A percentile compares a stretch with the other conserved stretches of the same genome.
These are phyloP conservation scores for Labia minor DNA, from an alignment of 2,888 invertebrate species.

Conservation along the genomic window DNA sequence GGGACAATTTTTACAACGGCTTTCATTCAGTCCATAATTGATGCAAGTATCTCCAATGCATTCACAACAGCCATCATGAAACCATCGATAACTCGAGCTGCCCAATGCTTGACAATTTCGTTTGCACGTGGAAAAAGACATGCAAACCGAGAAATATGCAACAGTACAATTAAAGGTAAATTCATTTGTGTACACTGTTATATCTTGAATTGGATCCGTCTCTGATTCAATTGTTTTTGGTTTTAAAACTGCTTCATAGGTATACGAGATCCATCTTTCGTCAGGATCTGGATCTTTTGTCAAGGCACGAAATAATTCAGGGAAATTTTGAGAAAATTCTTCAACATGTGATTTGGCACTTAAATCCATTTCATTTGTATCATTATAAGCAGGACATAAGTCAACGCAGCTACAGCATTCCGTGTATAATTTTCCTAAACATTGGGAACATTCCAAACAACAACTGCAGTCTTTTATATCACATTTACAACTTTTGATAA, in stretches of 20 bases:
- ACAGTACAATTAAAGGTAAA: constrained; percentile 78
- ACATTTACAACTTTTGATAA: constrained; percentile 93
- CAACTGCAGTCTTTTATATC: constrained; percentile 87
- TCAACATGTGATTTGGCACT: constrained; percentile 77
- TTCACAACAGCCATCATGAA: constrained; percentile 90
- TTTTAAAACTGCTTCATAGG: constrained; percentile 47
- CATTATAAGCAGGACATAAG: constrained; percentile 77
- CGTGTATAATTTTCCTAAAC: constrained; percentile 75
- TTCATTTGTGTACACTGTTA: too few relatives aligned
- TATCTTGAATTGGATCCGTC: too few relatives aligned
- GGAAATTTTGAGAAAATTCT: constrained; percentile 61
- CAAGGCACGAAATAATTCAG: constrained; percentile 70
- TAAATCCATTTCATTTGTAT: constrained; percentile 55
- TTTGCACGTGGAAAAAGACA: constrained; percentile 78
- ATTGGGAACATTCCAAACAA: constrained; percentile 85
- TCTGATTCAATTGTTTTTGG: neutral
- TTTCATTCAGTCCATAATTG: constrained; percentile 81
- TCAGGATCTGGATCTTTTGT: constrained; percentile 66
- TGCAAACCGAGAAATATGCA: constrained; percentile 79
- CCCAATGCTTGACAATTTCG: constrained; percentile 74
- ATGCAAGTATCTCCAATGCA: constrained; percentile 81
- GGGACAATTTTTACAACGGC: constrained; percentile 43
- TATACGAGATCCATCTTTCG: constrained; percentile 74
- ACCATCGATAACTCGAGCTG: constrained; percentile 77
- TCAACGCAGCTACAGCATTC: constrained; percentile 97